These are phyloP conservation scores for Sylvia atricapilla DNA, from an alignment of 2,113 vertebrate species.

Conservation along the genomic window DNA sequence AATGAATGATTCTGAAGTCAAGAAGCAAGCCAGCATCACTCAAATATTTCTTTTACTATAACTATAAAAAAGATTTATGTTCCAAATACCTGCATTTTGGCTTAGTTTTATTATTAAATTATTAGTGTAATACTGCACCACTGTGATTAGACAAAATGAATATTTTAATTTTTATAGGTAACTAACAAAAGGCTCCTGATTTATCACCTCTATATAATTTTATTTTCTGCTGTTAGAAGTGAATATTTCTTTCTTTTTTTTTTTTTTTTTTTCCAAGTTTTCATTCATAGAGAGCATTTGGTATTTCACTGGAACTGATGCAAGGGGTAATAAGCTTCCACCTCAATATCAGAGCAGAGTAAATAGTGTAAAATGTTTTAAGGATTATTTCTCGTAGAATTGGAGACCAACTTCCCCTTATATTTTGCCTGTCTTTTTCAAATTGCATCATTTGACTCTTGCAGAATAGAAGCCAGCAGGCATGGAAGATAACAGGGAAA, in stretches of 20 bases:
- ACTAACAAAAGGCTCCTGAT: neutral
- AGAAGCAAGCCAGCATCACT: neutral
- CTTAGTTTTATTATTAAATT: neutral
- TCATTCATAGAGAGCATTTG: neutral
- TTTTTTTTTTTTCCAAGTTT: neutral
- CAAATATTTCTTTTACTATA: neutral
- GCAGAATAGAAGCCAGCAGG: neutral
- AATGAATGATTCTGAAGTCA: neutral
- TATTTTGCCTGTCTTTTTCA: neutral
- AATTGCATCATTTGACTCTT: neutral
- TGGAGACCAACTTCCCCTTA: neutral
- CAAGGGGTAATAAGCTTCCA: neutral
- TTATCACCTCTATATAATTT: neutral
- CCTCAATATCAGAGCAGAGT: neutral
- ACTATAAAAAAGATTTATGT: neutral
- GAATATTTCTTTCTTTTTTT: neutral
- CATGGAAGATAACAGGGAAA: neutral
- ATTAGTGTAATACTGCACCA: neutral
- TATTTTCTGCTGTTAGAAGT: neutral
- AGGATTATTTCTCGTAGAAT: neutral
- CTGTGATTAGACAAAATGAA: neutral
- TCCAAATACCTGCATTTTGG: neutral
- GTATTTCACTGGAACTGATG: neutral
- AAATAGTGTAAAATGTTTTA: neutral
- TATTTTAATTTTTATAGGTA: neutral